A percentile compares a stretch with the other conserved stretches of the same genome.
These are phyloP conservation scores for Temnothorax nylanderi DNA, from an alignment of 1,140 invertebrate genomes.

Conservation along the genomic window DNA sequence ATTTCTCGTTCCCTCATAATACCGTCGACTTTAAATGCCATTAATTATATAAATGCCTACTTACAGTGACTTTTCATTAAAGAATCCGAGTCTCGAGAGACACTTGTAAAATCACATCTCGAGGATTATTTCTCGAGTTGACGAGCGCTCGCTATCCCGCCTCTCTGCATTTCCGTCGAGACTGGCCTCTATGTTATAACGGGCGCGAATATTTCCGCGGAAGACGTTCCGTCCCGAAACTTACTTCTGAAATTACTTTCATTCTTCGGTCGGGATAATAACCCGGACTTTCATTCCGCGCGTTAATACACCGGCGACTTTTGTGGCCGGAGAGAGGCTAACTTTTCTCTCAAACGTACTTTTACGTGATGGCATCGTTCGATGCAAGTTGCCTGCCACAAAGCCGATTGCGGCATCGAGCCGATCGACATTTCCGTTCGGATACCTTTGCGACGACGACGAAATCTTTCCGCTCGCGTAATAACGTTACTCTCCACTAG, in stretches of 20 bases:
- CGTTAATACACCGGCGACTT: constrained; percentile 24
- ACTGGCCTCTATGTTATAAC: neutral
- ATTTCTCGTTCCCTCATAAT: neutral
- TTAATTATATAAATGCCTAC: neutral
- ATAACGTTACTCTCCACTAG: constrained; percentile 36
- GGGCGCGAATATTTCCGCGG: constrained; percentile 8
- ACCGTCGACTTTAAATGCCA: neutral
- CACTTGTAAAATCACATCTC: neutral
- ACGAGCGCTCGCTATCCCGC: neutral
- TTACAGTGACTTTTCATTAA: constrained; percentile 1
- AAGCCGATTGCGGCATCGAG: constrained; percentile 49
- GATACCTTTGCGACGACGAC: constrained; percentile 43
- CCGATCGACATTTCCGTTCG: constrained; percentile 27
- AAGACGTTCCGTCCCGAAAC: neutral
- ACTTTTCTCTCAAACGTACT: constrained; percentile 30
- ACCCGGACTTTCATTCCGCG: constrained; percentile 25
- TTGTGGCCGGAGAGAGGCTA: neutral
- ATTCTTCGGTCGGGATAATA: constrained; percentile 40
- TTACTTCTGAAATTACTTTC: constrained; percentile 40
- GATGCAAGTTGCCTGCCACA: constrained; percentile 32
- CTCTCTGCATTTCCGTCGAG: neutral
- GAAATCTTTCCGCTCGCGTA: constrained; percentile 48
- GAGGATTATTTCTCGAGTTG: neutral
- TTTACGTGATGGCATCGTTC: constrained; percentile 30
- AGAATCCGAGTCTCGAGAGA: neutral